These are phyloP conservation scores for Eupithecia insigniata DNA, from an alignment of 2,888 invertebrate species.

Conservation along the genomic window DNA sequence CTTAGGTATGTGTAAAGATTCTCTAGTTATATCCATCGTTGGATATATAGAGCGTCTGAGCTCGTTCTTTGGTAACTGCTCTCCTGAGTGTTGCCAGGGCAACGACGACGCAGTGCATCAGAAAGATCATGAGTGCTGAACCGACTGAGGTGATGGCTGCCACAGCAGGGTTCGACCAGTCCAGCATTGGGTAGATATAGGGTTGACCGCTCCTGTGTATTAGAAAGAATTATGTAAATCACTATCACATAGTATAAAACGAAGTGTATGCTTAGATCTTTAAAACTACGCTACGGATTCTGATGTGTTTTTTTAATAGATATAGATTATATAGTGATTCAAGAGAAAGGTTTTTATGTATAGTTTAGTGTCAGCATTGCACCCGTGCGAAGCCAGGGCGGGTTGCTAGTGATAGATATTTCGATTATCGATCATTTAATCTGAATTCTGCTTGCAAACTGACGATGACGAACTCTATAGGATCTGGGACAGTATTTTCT, in stretches of 20 bases:
- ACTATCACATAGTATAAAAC: too few species aligned
- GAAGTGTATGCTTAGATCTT: too few species aligned
- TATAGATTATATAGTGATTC: too few species aligned
- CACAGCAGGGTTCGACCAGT: conserved; percentile 88
- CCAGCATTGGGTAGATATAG: conserved; percentile 90
- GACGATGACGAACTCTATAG: neutral
- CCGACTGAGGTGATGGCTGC: conserved; percentile 84
- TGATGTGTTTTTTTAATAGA: too few species aligned
- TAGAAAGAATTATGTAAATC: neutral
- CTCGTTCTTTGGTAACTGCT: conserved; percentile 53
- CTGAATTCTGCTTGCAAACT: neutral
- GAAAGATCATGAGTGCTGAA: conserved; percentile 83
- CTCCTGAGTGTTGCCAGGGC: conserved; percentile 79
- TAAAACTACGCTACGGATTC: too few species aligned
- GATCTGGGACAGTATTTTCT: too few species aligned
- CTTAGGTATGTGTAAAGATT: neutral
- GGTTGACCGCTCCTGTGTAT: conserved; percentile 83
- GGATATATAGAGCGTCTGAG: conserved; percentile 53
- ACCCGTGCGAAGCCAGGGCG: too few species aligned
- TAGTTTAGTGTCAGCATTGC: too few species aligned
- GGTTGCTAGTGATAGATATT: too few species aligned
- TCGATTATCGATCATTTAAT: too few species aligned
- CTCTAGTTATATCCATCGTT: conserved; percentile 43
- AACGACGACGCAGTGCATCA: conserved; percentile 85
- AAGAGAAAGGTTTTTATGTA: too few species aligned